These are phyloP conservation scores for Lagopus muta DNA, from an alignment of 2,113 vertebrate species.

Conservation along the genomic window DNA sequence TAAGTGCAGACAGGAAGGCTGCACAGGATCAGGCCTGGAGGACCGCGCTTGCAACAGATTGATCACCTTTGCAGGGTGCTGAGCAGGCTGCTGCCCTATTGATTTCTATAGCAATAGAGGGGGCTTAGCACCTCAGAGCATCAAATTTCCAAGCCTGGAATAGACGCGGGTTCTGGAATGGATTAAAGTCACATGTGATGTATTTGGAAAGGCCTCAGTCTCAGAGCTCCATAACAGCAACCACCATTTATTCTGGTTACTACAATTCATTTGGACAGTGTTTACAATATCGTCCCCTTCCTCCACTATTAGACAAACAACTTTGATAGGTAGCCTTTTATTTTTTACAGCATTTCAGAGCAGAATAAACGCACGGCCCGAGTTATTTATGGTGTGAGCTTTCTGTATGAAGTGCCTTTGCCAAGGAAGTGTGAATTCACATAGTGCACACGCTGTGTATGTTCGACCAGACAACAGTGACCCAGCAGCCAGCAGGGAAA, in stretches of 20 bases:
- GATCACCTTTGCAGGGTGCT: neutral
- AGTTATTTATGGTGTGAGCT: slow-evolving; percentile 77
- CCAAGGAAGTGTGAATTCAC: slow-evolving; percentile 68
- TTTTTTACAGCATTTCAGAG: slow-evolving; percentile 79
- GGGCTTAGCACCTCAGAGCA: slow-evolving; percentile 45
- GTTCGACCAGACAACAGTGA: slow-evolving; percentile 45
- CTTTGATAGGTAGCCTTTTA: slow-evolving; percentile 75
- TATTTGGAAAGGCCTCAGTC: slow-evolving; percentile 72
- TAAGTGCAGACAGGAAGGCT: neutral
- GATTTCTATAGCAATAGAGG: slow-evolving; percentile 11
- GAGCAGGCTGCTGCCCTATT: slow-evolving; percentile 17
- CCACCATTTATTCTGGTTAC: slow-evolving; percentile 78
- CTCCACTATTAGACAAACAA: slow-evolving; percentile 71
- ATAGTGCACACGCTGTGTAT: slow-evolving; percentile 27
- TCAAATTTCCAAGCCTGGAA: slow-evolving; percentile 53
- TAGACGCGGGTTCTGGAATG: slow-evolving; percentile 70
- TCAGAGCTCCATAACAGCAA: slow-evolving; percentile 47
- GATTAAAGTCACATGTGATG: slow-evolving; percentile 79
- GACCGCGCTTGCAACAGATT: neutral
- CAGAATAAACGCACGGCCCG: slow-evolving; percentile 72
- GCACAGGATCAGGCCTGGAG: neutral
- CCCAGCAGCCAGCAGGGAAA: slow-evolving; percentile 24
- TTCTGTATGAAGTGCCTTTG: slow-evolving; percentile 67
- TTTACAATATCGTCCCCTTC: slow-evolving; percentile 73
- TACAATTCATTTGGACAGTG: slow-evolving; percentile 77